A percentile compares a stretch with the other conserved stretches of the same genome.
Evolutionary conservation across 2,797 vertebrate species (phyloP).

Genomic region (Sebastolobus altivelis): DNA sequence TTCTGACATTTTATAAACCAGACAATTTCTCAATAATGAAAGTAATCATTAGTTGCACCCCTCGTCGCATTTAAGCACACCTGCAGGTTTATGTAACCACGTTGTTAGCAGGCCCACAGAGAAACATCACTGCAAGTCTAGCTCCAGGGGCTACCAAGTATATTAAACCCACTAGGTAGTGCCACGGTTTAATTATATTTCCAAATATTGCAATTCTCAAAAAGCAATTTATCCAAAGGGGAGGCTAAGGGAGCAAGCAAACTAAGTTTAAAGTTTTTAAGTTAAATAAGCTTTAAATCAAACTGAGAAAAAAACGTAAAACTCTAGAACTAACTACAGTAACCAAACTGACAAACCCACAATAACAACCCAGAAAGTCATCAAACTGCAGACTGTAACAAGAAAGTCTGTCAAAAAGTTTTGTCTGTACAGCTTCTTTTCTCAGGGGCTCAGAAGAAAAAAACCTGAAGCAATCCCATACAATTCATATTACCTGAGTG

Average conservation of each 20-base stretch:
- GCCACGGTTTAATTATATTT: neutral
- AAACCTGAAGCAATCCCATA: constrained; percentile 22
- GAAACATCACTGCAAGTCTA: neutral
- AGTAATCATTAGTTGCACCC: neutral
- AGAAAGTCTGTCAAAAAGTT: constrained; percentile 15
- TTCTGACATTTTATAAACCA: neutral
- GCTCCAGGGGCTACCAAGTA: neutral
- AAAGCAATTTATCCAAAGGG: neutral
- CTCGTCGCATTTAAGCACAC: neutral
- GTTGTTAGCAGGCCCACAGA: neutral
- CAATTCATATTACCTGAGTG: constrained; percentile 36
- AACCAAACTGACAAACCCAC: constrained; percentile 12
- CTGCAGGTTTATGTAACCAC: neutral
- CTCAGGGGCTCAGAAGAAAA: neutral
- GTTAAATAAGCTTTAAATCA: constrained; percentile 7
- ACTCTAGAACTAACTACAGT: neutral
- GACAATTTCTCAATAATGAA: neutral
- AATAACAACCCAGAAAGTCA: constrained; percentile 5
- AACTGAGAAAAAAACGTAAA: constrained; percentile 10
- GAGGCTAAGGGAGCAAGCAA: neutral
- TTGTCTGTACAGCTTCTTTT: constrained; percentile 16
- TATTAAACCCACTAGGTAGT: neutral
- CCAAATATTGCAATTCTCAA: neutral
- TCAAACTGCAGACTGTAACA: constrained; percentile 17
- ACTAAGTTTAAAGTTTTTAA: neutral